phyloP scores from a whole-genome alignment of 2,888 invertebrate species.

The Hirtodrosophila histrioides region DNA sequence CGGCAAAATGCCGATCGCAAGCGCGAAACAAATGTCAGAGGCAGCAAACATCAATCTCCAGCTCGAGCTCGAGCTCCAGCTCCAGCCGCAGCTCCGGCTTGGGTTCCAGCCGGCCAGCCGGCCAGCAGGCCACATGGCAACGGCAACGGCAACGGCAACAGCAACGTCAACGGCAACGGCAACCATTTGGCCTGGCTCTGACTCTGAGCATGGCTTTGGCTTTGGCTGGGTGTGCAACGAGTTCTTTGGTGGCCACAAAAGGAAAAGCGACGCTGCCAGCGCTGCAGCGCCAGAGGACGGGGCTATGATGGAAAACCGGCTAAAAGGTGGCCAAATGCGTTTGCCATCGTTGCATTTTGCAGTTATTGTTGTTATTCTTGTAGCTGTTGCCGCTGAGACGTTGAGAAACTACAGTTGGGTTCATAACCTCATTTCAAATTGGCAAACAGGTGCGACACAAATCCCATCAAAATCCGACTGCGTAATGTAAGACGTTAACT shows the following conservation, averaged over 20 bases:
- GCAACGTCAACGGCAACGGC: conserved; percentile 57
- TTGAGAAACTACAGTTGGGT: conserved; percentile 76
- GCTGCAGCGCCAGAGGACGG: conserved; percentile 26
- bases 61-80: conserved; percentile 20
- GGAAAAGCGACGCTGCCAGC: conserved; percentile 62
- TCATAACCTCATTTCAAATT: conserved; percentile 76
- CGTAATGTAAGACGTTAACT: conserved; percentile 30
- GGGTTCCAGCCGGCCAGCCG: conserved; percentile 9
- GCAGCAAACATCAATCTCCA: conserved; percentile 78
- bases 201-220: conserved; percentile 5
- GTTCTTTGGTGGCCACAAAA: conserved; percentile 79
- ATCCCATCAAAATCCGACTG: conserved; percentile 35
- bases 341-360: conserved; percentile 21
- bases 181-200: conserved; percentile 54
- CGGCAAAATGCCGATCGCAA: conserved; percentile 45
- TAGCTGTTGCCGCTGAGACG: conserved; percentile 20
- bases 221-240: conserved; percentile 65
- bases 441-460: conserved; percentile 73
- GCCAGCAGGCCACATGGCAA: conserved; percentile 42
- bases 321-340: conserved; percentile 75
- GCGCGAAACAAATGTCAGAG: conserved; percentile 80
- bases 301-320: conserved; percentile 69
- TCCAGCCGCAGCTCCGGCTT: conserved; percentile 13
- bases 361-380: conserved; percentile 23
- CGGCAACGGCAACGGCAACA: conserved; percentile 60